Evolutionary conservation across 53 echinoderm and acorn worm genomes (phyloP), one percentile per base, ranked within the genome.

Genomic region (Paracentrotus lividus): DNA sequence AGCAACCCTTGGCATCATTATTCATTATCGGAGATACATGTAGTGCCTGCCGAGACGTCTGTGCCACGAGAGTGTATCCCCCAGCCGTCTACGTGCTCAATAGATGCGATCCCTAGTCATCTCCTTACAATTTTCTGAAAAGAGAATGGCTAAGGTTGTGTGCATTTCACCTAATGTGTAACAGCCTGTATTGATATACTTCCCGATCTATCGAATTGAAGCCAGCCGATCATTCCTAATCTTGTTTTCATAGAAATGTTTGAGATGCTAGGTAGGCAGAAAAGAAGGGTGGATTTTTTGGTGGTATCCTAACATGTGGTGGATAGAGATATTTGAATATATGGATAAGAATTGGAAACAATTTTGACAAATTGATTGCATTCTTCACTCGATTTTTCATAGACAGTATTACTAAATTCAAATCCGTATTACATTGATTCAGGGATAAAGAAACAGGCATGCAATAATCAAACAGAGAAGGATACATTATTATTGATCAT

Each of bases 161-260:
- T 67, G 67, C 67, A 34, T 67, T 67, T 67, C 67, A 67, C 67
- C 67, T 67, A 67, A 67, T 67, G 67, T 67, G 67, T 67, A 67
- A 67, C 67, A 31, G 67, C 67, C 67, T 29, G 67, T 33, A 67
- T 67, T 67, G 67, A 67, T 67, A 67, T 67, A 67, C n/a, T 31
- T 67, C 14, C 12, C 67, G 12, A 67, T 67, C 67, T 33, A 33
- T 67, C 33, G 67, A 31, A 67, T 67, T 33, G 33, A 34, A 31
- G n/a, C 33, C 2, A 67, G 67, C 67, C 67, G 16, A 67, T 67
- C 67, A 67, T 67, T 67, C 67, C 67, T 67, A 67, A 67, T 67
- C 32, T 67, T n/a, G 67, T 67, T 67, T 67, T 67, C 33, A 29
- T 31, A 33, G 67, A 67, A 67, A 10, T 33, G 67, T 67, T 67